A percentile compares a stretch with the other conserved stretches of the same genome.
Evolutionary conservation across 1,140 invertebrate genomes (phyloP).

Genomic region (Panagrolaimus sp.): DNA sequence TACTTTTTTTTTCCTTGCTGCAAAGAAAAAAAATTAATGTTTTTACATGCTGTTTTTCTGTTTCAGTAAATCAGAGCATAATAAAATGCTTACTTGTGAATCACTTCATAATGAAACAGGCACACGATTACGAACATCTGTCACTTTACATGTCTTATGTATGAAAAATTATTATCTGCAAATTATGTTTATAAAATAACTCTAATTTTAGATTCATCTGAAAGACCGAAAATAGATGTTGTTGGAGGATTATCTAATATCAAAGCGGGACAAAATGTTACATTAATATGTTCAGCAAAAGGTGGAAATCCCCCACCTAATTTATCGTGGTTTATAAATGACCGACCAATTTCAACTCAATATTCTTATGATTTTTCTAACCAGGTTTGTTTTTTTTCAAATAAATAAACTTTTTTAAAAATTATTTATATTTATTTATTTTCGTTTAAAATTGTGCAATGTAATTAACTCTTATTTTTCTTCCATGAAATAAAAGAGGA

Average conservation of each 20-base stretch:
- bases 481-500: too few relatives aligned
- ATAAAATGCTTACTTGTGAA: constrained; percentile 44
- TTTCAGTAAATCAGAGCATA: constrained; percentile 45
- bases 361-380: constrained; percentile 69
- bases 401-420: constrained; percentile 24
- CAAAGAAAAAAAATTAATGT: too few relatives aligned
- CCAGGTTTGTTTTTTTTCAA: constrained; percentile 40
- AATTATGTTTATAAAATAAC: constrained; percentile 10
- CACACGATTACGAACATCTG: constrained; percentile 28
- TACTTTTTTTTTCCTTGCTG: neutral
- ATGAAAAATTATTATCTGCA: constrained; percentile 15
- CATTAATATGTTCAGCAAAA: constrained; percentile 77
- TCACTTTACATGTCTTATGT: constrained; percentile 34
- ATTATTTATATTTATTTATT: constrained; percentile 16
- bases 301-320: constrained; percentile 91
- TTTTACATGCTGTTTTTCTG: neutral
- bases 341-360: constrained; percentile 72
- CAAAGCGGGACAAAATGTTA: constrained; percentile 76
- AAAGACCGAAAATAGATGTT: constrained; percentile 82
- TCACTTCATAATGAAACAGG: constrained; percentile 32
- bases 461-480: neutral
- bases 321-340: constrained; percentile 86
- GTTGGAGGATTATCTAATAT: constrained; percentile 80
- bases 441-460: constrained; percentile 17
- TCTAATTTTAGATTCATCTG: constrained; percentile 63